Conservation (phyloP, 2,113 vertebrate genomes). For the Heterochromis multidens region DNA sequence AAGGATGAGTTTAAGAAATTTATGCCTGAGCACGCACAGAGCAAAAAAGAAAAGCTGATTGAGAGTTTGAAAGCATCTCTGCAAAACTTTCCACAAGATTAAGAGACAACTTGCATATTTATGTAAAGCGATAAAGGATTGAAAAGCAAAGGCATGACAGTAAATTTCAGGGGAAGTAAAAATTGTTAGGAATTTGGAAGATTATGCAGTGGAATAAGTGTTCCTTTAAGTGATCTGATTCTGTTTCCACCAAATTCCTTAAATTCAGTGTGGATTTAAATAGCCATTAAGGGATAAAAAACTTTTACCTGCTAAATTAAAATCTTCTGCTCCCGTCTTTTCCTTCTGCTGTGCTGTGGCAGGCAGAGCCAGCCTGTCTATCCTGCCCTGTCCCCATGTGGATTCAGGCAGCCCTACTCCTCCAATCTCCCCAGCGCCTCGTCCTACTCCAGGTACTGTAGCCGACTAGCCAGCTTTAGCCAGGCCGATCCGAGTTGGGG, state of each 20-base stretch:
- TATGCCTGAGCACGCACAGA: neutral
- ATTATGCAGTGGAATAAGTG: neutral
- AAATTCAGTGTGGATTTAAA: neutral
- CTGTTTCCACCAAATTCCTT: neutral
- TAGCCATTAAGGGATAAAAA: neutral
- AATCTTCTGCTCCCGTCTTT: constrained; percentile 51
- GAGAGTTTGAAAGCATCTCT: neutral
- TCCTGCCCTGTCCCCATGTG: constrained; percentile 91
- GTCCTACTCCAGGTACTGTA: constrained; percentile 95
- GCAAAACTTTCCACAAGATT: neutral
- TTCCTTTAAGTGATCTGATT: neutral
- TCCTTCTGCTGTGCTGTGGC: constrained; percentile 71
- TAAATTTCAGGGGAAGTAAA: neutral
- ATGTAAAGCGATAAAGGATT: neutral
- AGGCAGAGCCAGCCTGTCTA: constrained; percentile 98
- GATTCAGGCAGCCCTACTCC: constrained; percentile 94
- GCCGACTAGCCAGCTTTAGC: constrained; percentile 56
- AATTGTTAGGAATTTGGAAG: neutral
- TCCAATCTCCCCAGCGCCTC: constrained; percentile 88
- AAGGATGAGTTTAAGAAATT: neutral
- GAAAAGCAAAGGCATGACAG: neutral
- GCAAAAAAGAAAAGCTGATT: neutral
- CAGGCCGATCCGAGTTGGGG: neutral
- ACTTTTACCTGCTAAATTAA: constrained; percentile 15
- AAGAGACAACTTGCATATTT: neutral